Percentiles rank a stretch among this genome's conserved stretches.
Conservation (phyloP, 2,797 vertebrate species). For the Merluccius polli region DNA sequence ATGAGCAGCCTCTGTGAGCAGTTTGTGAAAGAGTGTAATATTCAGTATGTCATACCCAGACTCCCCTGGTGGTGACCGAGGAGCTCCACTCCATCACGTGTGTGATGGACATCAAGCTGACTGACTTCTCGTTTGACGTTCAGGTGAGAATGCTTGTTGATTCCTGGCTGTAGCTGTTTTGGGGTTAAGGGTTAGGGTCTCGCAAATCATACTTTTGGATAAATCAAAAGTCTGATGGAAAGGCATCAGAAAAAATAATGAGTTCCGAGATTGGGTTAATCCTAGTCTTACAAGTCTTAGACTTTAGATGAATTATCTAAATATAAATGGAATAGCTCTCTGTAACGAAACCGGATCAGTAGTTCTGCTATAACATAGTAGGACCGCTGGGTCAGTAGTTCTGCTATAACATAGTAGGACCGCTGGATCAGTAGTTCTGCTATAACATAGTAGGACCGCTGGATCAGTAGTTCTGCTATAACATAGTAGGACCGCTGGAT, state of each 20-base stretch:
- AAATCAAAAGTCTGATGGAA: neutral
- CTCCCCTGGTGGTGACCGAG: slow-evolving; percentile 81
- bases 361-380: neutral
- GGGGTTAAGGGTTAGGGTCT: neutral
- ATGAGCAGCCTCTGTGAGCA: no score
- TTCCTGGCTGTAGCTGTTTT: neutral
- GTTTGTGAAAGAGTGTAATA: no score
- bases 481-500: no score
- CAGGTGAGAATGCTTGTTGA: slow-evolving; percentile 70
- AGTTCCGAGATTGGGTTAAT: neutral
- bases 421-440: neutral
- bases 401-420: no score
- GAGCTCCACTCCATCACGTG: slow-evolving; percentile 90
- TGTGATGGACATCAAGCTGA: slow-evolving; percentile 77
- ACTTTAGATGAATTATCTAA: neutral
- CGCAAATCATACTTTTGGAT: neutral
- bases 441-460: no score
- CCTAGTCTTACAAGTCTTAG: neutral
- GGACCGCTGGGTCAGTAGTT: neutral
- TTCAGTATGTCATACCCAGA: slow-evolving; percentile 60
- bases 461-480: neutral
- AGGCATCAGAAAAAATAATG: neutral
- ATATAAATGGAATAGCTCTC: neutral
- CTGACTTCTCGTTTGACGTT: slow-evolving; percentile 72
- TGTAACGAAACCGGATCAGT: neutral